phyloP scores from a whole-genome alignment of 2,888 invertebrate species.

The Frankliniella intonsa region DNA sequence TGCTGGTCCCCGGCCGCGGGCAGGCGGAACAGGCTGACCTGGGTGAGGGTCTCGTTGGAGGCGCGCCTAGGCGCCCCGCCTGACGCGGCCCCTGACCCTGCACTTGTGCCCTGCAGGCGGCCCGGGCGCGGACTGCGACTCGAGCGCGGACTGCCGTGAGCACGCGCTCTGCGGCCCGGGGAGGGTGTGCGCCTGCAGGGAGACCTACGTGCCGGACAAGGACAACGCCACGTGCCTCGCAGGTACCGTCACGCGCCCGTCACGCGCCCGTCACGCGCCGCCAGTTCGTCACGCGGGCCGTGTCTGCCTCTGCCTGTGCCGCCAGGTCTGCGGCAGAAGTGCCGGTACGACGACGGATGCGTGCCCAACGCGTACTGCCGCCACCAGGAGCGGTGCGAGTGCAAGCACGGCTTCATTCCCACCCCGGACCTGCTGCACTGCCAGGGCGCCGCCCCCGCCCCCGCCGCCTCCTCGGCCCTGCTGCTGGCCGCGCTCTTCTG shows the following conservation, averaged over 20 bases:
- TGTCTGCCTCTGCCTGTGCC: not conserved
- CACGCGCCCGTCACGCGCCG: not conserved
- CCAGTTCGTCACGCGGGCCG: not conserved
- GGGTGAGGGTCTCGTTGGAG: too few relatives aligned
- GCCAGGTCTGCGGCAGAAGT: not conserved
- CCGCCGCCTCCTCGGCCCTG: too few relatives aligned
- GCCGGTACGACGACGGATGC: conserved; percentile 9
- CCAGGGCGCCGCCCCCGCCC: not conserved
- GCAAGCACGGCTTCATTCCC: conserved; percentile 1
- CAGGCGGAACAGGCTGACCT: too few relatives aligned
- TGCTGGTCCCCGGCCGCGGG: too few relatives aligned
- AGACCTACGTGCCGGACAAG: conserved; percentile 22
- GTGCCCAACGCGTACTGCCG: conserved; percentile 14
- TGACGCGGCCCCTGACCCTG: too few relatives aligned
- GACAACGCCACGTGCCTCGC: conserved; percentile 14
- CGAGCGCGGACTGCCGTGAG: not conserved
- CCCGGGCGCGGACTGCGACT: not conserved
- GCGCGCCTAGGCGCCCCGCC: too few relatives aligned
- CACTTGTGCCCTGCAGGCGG: not conserved
- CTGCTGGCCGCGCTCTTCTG: too few relatives aligned
- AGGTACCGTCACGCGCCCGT: not conserved
- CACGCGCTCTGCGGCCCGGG: not conserved
- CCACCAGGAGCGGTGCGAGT: conserved; percentile 16
- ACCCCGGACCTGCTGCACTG: conserved; percentile 5
- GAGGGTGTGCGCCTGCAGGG: not conserved